Evolutionary conservation across 2,113 vertebrate genomes (phyloP), one percentile per base, ranked within the genome.

Genomic region (Drymodes brunneopygia): DNA sequence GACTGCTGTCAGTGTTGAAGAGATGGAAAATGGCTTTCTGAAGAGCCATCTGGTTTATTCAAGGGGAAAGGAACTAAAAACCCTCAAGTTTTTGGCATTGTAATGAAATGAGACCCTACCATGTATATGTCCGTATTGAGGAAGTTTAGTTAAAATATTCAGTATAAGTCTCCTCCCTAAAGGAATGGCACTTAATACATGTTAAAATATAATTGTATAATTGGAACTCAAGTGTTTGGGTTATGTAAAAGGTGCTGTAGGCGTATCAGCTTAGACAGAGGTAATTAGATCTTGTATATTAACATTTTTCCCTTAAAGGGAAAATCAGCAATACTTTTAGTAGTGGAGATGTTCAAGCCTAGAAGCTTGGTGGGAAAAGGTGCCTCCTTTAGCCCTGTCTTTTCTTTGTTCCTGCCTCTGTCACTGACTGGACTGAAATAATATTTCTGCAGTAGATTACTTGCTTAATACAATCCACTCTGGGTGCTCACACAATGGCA

Each of bases 271-370:
- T 92, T 96, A 94, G 84, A 97, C 84, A 93, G 95, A 96, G 45
- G 91, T 95, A 96, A 97, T 97, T 97, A 97, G 96, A 94, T 84
- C 72, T 96, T 86, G 69, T 67, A 94, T 97, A 95, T 93, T 95
- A 97, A 88, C 69, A 74, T 93, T 86, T 88, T 93, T 79, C 48
- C 81, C 85, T 97, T 97, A 80, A 98, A 93, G 72, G 81, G 38
- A 82, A 86, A 90, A 96, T 38, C 66, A 86, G 80, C 20, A 75
- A 77, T 72, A 92, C 72, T 85, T 94, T 81, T 56, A 93, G 35
- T 66, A 77, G 47, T 35, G 15, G 58, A 18, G 27, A 80, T 33
- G 15, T 35, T 65, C 73, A 87, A 81, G 22, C 29, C 15, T 23
- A 80, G 23, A 57, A 77, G 20, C 8, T 58, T 33, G 22, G 24